phyloP scores from a whole-genome alignment of 2,797 vertebrate genomes.

The Percopsis omiscomaycus region DNA sequence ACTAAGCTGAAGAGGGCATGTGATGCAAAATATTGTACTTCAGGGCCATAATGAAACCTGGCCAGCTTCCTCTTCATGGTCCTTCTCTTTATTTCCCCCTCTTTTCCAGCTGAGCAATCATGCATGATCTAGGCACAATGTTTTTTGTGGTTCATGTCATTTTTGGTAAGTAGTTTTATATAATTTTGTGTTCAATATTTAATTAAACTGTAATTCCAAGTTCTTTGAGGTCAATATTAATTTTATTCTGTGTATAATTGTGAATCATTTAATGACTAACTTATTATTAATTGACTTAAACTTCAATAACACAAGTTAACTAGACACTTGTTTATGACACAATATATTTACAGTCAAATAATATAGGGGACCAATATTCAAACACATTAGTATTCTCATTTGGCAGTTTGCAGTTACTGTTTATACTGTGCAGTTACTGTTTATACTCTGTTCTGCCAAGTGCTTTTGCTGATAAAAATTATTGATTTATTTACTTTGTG shows the following conservation, averaged over 20 bases:
- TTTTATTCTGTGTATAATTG: neutral
- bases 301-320: too few relatives aligned
- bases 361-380: too few relatives aligned
- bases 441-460: too few relatives aligned
- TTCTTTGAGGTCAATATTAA: neutral
- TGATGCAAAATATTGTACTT: too few relatives aligned
- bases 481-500: too few relatives aligned
- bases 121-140: conserved; percentile 51
- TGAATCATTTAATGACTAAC: neutral
- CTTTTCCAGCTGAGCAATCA: conserved; percentile 55
- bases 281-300: neutral
- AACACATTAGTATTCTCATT: too few relatives aligned
- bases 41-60: conserved; percentile 1
- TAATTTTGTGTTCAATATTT: neutral
- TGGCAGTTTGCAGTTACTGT: too few relatives aligned
- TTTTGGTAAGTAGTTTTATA: conserved; percentile 63
- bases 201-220: neutral
- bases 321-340: too few relatives aligned
- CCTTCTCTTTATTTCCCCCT: conserved; percentile 26
- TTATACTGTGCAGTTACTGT: too few relatives aligned
- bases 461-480: too few relatives aligned
- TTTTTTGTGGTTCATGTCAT: conserved; percentile 47
- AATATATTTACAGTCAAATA: too few relatives aligned
- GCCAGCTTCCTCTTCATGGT: conserved; percentile 55
- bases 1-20: too few relatives aligned